These are phyloP conservation scores for Rhinogobio ventralis DNA, from an alignment of 2,797 vertebrate species.

Conservation along the genomic window DNA sequence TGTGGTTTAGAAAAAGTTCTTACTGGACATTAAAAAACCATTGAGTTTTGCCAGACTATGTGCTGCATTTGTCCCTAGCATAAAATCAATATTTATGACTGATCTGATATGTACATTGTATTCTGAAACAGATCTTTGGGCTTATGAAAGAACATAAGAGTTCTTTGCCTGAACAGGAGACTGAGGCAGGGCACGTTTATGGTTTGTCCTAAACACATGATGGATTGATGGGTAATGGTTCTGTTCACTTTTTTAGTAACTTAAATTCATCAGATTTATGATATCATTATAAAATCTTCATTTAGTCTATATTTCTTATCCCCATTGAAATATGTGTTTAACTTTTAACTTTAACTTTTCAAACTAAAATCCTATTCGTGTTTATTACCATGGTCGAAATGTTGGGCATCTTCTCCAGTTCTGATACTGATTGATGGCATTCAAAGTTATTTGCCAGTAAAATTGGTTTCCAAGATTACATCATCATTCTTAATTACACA, in stretches of 20 bases:
- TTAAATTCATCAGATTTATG: not conserved
- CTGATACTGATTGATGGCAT: slow-evolving; percentile 62
- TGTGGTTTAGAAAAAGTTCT: slow-evolving; percentile 5
- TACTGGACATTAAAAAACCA: slow-evolving; percentile 14
- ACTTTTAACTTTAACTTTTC: not conserved
- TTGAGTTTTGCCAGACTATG: not conserved
- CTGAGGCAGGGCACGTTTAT: not conserved
- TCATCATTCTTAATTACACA: slow-evolving; percentile 88
- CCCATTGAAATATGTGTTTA: not conserved
- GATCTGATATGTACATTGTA: slow-evolving; percentile 19
- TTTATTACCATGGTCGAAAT: slow-evolving; percentile 44
- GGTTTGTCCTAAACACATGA: not conserved
- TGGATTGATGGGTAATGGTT: slow-evolving; percentile 1
- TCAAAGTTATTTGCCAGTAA: slow-evolving; percentile 60
- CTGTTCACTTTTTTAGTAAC: not conserved
- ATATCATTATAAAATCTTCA: not conserved
- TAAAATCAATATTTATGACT: slow-evolving; percentile 28
- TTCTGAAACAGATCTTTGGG: slow-evolving; percentile 11
- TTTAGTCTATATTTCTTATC: not conserved
- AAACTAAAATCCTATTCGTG: slow-evolving; percentile 22
- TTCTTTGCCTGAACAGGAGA: slow-evolving; percentile 5
- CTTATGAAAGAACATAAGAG: slow-evolving; percentile 11
- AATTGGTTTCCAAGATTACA: slow-evolving; percentile 84
- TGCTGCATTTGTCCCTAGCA: not conserved
- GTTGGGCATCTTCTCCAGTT: slow-evolving; percentile 43